Evolutionary conservation across 2,113 vertebrate species (phyloP), one percentile per base, ranked within the genome.

Genomic region (Plotosus lineatus): DNA sequence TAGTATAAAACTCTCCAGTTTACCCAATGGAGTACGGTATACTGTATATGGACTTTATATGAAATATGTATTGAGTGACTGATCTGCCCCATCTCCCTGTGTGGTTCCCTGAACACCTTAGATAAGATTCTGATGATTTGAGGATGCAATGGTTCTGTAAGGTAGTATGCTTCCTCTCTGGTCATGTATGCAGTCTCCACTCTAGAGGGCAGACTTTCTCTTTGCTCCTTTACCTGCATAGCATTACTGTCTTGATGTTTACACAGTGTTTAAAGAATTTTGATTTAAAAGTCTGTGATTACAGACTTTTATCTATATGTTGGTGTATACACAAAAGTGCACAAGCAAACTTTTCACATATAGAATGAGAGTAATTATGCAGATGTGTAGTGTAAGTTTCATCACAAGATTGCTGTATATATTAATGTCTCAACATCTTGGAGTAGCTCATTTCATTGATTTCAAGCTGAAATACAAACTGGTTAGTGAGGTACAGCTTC

Each of bases 131-230:
- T 14, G 6, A 19, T 82, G 75, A 17, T 73, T 82, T 36, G 40
- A 65, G 75, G 11, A 61, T 42, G 17, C 40, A 53, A 19, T 4
- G 48, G 21, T 83, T 79, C 38, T 79, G 8, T 83, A 83, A 78
- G n/a, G 71, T 48, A 3, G 72, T 71, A 11, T 68, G 76, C 1
- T 86, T 81, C 89, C 55, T 79, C 73, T 65, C 88, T 88, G 12
- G 81, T 86, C 60, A 86, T 78, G 23, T 91, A 90, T 0, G 85
- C 91, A 71, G 92, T 90, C 79, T 93, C 92, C 83, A 93, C 89
- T 40, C 93, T 94, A 3, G 93, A 94, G 5, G 92, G 92, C 23
- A 94, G 88, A 2, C 91, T 89, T 76, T 90, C 90, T 81, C 90
- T 87, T 44, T 50, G 50, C 26, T 77, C 60, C 69, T 3, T 19